phyloP scores from a whole-genome alignment of 2,113 vertebrate species.

The Passer domesticus region DNA sequence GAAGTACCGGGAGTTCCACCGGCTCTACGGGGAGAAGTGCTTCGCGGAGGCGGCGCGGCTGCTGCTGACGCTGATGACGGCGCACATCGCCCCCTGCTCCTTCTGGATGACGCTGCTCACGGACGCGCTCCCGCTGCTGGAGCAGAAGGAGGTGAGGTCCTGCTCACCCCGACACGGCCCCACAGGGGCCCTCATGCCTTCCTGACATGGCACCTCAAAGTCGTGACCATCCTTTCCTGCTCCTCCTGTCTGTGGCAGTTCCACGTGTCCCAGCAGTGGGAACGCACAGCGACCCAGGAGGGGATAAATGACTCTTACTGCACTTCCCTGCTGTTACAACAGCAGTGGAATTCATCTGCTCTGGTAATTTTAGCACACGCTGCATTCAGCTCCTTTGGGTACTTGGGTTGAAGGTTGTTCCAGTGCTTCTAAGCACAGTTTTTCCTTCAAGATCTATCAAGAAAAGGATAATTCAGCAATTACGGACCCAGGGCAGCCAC shows the following conservation, averaged over 20 bases:
- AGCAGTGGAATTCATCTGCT: neutral
- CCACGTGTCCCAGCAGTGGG: neutral
- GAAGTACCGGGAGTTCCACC: conserved; percentile 96
- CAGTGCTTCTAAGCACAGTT: neutral
- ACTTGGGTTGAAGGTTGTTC: neutral
- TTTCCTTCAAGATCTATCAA: neutral
- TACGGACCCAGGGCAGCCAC: neutral
- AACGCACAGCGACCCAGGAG: neutral
- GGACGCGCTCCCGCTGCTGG: conserved; percentile 91
- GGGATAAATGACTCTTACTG: neutral
- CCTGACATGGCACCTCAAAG: neutral
- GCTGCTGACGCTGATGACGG: conserved; percentile 92
- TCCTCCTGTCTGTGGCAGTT: neutral
- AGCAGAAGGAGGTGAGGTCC: conserved; percentile 87
- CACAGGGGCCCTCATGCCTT: fast-evolving
- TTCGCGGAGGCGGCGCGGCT: conserved; percentile 86
- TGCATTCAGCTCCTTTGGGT: neutral
- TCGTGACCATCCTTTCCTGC: neutral
- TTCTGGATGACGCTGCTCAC: conserved; percentile 97
- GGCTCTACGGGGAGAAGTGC: conserved; percentile 86
- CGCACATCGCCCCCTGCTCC: conserved; percentile 90
- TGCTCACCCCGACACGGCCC: too few relatives aligned
- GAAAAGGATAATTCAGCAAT: neutral
- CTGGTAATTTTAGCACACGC: fast-evolving
- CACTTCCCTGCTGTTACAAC: neutral